Evolutionary conservation across 2,113 vertebrate genomes (phyloP).

Genomic region (Choloepus hoffmanni): DNA sequence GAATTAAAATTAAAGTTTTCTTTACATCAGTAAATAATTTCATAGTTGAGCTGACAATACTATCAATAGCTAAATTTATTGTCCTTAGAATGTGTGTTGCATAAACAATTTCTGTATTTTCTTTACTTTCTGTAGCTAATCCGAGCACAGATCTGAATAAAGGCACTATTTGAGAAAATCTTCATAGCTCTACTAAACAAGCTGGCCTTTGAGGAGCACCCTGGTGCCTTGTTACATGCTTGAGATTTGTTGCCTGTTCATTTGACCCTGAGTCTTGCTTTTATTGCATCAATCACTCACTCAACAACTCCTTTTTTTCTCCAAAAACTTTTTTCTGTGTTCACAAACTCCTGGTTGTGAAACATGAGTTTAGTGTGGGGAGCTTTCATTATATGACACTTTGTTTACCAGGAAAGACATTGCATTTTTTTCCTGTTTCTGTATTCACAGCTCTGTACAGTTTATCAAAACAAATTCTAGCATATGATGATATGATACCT

Average conservation of each 20-base stretch:
- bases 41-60: background rate
- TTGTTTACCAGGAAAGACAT: background rate
- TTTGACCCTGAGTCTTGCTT: conserved; percentile 53
- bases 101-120: conserved; percentile 1
- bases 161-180: conserved; percentile 17
- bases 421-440: conserved; percentile 41
- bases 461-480: background rate
- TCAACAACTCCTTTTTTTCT: conserved; percentile 60
- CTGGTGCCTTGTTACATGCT: conserved; percentile 4
- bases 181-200: conserved; percentile 28
- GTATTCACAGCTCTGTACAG: background rate
- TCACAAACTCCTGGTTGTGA: conserved; percentile 47
- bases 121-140: conserved; percentile 36
- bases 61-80: background rate
- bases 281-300: conserved; percentile 49
- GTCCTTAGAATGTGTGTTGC: background rate
- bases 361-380: conserved; percentile 31
- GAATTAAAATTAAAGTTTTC: conserved; percentile 35
- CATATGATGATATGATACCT: background rate
- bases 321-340: background rate
- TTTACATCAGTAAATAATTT: conserved; percentile 40
- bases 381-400: background rate
- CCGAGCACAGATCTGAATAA: conserved; percentile 42
- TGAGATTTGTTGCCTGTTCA: conserved; percentile 54
- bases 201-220: background rate